Evolutionary conservation across 1,140 invertebrate genomes (phyloP).

Genomic region (Heliconius hermathena): DNA sequence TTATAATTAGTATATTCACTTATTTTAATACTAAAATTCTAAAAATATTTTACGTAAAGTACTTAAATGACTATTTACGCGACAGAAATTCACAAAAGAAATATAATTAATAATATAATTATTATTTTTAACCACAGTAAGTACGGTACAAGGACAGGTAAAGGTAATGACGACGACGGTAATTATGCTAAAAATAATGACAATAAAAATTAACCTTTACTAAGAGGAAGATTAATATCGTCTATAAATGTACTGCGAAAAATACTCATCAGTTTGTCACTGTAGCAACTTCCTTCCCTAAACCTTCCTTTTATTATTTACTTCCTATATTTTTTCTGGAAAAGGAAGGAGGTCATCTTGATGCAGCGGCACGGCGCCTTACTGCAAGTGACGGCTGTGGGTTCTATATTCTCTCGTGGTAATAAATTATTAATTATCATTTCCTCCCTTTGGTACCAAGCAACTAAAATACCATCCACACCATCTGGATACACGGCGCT

Average conservation of each 20-base stretch:
- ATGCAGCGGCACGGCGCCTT: too few species aligned
- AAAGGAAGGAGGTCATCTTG: too few species aligned
- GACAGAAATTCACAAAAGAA: neutral
- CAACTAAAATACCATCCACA: too few species aligned
- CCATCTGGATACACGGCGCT: too few species aligned
- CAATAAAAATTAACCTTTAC: neutral
- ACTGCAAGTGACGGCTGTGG: too few species aligned
- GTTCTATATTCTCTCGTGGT: too few species aligned
- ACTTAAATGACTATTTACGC: neutral
- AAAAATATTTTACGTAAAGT: neutral
- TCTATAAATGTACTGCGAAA: neutral
- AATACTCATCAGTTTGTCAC: neutral
- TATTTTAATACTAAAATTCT: too few species aligned
- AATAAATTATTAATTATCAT: too few species aligned
- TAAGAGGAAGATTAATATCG: slow-evolving; percentile 1
- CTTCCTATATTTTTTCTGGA: neutral
- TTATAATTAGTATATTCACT: too few species aligned
- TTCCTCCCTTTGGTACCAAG: too few species aligned
- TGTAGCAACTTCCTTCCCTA: neutral
- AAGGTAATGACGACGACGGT: neutral
- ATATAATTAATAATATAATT: too few species aligned
- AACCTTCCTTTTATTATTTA: neutral
- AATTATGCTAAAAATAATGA: neutral
- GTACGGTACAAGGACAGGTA: neutral
- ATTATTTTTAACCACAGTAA: too few species aligned